phyloP scores from a whole-genome alignment of 2,888 invertebrate species.

The Margaritifera margaritifera region DNA sequence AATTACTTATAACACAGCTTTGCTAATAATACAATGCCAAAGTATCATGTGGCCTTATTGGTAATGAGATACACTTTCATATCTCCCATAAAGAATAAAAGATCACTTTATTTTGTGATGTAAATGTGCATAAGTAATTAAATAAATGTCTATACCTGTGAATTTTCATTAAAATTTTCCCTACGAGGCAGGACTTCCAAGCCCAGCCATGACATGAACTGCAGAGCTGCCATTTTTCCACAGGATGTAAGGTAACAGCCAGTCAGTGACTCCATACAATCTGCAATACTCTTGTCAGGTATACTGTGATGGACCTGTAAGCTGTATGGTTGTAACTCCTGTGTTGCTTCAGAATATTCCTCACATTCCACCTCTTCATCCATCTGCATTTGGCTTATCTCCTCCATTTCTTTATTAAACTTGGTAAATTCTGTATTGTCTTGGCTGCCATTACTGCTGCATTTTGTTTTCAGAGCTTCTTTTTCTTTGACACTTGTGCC shows the following conservation, averaged over 20 bases:
- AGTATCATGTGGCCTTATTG: no score
- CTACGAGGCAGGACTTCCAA: constrained; percentile 76
- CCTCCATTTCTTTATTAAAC: constrained; percentile 53
- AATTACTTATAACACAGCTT: no score
- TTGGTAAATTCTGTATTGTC: constrained; percentile 45
- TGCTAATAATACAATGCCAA: no score
- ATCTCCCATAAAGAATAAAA: no score
- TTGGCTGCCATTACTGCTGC: constrained; percentile 4
- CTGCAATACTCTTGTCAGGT: constrained; percentile 98
- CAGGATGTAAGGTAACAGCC: constrained; percentile 90
- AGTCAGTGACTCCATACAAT: constrained; percentile 98
- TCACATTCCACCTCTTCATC: constrained; percentile 49
- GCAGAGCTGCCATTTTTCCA: constrained; percentile 91
- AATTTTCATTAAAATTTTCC: constrained; percentile 1
- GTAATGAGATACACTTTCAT: no score
- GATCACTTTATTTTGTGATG: no score
- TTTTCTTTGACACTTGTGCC: neutral
- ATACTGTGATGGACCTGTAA: constrained; percentile 98
- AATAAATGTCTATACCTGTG: neutral
- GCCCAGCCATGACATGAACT: constrained; percentile 99
- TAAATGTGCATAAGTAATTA: no score
- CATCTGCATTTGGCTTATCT: constrained; percentile 53
- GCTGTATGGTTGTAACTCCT: constrained; percentile 62
- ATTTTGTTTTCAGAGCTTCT: constrained; percentile 2
- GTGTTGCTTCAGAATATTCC: constrained; percentile 24